phyloP scores from a whole-genome alignment of 2,797 vertebrate genomes.

The Molossus molossus region DNA sequence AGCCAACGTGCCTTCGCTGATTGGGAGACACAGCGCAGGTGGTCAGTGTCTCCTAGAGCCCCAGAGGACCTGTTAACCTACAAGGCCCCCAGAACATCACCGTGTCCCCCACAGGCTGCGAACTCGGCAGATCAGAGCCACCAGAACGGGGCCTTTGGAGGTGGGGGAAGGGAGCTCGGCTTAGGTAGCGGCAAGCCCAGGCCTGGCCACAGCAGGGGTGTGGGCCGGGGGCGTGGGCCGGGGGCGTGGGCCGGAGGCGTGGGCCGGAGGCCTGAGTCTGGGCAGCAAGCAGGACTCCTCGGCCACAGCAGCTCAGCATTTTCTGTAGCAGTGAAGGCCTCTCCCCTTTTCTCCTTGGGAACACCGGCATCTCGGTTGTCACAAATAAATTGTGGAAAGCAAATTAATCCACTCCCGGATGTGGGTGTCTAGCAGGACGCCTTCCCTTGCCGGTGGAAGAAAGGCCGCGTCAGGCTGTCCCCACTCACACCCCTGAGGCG shows the following conservation, averaged over 20 bases:
- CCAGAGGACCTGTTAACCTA: neutral
- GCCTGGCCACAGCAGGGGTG: neutral
- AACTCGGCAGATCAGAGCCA: neutral
- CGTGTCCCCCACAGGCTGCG: neutral
- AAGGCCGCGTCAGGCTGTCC: too few relatives aligned
- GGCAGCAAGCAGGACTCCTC: too few relatives aligned
- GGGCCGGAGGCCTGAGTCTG: neutral
- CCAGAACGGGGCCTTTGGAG: neutral
- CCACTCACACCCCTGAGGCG: too few relatives aligned
- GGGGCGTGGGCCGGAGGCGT: too few relatives aligned
- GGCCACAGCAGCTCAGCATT: fast-evolving
- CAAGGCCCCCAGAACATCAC: neutral
- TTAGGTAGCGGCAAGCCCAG: too few relatives aligned
- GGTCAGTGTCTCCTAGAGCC: neutral
- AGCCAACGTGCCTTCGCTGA: neutral
- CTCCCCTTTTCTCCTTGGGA: too few relatives aligned
- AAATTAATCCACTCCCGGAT: too few relatives aligned
- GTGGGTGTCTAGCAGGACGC: too few relatives aligned
- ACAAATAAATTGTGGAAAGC: too few relatives aligned
- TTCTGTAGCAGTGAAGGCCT: too few relatives aligned
- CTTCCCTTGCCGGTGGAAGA: too few relatives aligned
- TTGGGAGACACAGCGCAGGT: neutral
- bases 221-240: neutral
- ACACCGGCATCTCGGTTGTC: too few relatives aligned
- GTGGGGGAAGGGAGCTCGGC: neutral